phyloP scores from a whole-genome alignment of 2,113 vertebrate genomes.

The Tichodroma muraria region DNA sequence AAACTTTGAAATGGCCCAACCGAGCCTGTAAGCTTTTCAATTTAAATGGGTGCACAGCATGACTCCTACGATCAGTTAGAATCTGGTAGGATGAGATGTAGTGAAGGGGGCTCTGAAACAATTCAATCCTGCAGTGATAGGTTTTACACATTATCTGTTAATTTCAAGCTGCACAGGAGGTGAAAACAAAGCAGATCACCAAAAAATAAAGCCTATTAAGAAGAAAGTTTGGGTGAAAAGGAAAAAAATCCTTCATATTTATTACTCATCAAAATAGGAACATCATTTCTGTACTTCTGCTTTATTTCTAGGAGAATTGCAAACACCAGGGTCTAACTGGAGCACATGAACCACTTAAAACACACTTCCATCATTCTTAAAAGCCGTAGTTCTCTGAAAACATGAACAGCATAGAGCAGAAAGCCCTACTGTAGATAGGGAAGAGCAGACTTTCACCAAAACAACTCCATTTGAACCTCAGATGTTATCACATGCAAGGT shows the following conservation, averaged over 20 bases:
- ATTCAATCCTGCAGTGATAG: neutral
- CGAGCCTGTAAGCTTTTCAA: slow-evolving; percentile 59
- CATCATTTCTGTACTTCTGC: neutral
- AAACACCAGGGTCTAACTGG: neutral
- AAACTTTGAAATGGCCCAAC: slow-evolving; percentile 72
- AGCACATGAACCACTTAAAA: neutral
- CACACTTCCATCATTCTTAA: neutral
- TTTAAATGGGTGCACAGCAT: slow-evolving; percentile 60
- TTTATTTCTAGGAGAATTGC: neutral
- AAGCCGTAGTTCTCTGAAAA: neutral
- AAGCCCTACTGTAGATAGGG: neutral
- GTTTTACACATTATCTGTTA: neutral
- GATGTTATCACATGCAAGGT: neutral
- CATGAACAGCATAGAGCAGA: neutral
- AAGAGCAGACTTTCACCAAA: neutral
- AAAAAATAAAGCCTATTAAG: neutral
- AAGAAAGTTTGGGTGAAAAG: neutral
- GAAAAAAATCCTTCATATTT: neutral
- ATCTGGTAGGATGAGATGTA: slow-evolving; percentile 24
- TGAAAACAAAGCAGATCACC: neutral
- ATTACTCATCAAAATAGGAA: neutral
- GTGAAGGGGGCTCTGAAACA: slow-evolving; percentile 15
- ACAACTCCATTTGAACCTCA: neutral
- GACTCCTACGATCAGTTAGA: slow-evolving; percentile 38
- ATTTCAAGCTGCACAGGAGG: neutral